phyloP scores from a whole-genome alignment of 2,888 invertebrate genomes.

The Cyaniris semiargus region DNA sequence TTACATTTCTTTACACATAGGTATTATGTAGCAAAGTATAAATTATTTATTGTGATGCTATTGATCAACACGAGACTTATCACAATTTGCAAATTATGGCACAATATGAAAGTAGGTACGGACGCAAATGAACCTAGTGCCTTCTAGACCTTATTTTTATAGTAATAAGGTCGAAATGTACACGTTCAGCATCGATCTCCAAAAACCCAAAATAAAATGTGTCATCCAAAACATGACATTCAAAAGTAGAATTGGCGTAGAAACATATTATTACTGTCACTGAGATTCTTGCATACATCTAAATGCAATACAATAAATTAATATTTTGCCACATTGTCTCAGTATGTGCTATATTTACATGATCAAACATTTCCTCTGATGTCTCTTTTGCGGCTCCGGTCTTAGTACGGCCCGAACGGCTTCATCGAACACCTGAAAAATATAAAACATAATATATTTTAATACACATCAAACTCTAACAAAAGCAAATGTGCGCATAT shows the following conservation, averaged over 20 bases:
- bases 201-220: conserved; percentile 22
- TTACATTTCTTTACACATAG: conserved; percentile 31
- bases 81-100: conserved; percentile 50
- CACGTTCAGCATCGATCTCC: background rate
- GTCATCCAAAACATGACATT: too few species aligned
- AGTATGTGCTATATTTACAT: conserved; percentile 79
- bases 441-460: background rate
- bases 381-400: conserved; percentile 97
- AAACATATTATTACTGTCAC: conserved; percentile 77
- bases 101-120: conserved; percentile 44
- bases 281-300: conserved; percentile 61
- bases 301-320: conserved; percentile 35
- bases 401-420: conserved; percentile 97
- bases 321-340: conserved; percentile 40
- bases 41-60: conserved; percentile 61
- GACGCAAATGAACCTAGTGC: background rate
- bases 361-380: conserved; percentile 94
- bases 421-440: conserved; percentile 96
- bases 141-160: background rate
- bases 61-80: conserved; percentile 43
- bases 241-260: conserved; percentile 54
- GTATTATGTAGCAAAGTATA: conserved; percentile 29
- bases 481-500: too few species aligned
- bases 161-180: background rate
- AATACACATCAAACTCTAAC: background rate